A percentile compares a stretch with the other conserved stretches of the same genome.
Conservation (phyloP, 2,888 invertebrate genomes). For the Tillus elongatus region DNA sequence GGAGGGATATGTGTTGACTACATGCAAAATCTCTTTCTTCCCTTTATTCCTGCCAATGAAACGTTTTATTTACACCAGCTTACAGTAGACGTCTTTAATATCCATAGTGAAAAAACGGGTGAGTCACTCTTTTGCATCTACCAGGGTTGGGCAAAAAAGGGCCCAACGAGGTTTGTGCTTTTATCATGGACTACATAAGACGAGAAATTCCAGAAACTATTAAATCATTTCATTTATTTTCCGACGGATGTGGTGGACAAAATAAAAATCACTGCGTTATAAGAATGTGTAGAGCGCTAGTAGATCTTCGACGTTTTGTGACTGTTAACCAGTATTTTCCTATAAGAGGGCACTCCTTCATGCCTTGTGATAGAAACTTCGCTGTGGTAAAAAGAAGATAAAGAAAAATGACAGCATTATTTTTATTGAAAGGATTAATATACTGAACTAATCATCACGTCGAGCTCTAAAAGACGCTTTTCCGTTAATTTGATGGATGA, state of each 20-base stretch:
- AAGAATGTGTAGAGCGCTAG: not conserved
- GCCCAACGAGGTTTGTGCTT: conserved; percentile 1
- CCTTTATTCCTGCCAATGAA: conserved; percentile 18
- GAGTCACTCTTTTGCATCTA: not conserved
- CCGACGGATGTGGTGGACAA: not conserved
- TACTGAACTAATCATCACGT: no score
- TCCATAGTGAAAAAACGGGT: conserved; percentile 12
- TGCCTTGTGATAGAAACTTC: conserved; percentile 2
- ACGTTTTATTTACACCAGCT: conserved; percentile 20
- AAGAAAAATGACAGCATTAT: not conserved
- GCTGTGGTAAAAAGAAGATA: not conserved
- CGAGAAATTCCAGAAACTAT: not conserved
- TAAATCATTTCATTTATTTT: not conserved
- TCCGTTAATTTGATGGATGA: no score
- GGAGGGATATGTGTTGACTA: conserved; percentile 10
- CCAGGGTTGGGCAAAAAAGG: not conserved
- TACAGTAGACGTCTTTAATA: conserved; percentile 13
- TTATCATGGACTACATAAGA: not conserved
- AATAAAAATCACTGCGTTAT: not conserved
- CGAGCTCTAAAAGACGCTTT: no score
- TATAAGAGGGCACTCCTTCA: not conserved
- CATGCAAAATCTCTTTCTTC: conserved; percentile 19
- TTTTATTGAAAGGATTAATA: no score
- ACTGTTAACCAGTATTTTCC: not conserved
- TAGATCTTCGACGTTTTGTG: not conserved